phyloP scores from a whole-genome alignment of 1,140 invertebrate genomes.

The Harlomillsia oculata region DNA sequence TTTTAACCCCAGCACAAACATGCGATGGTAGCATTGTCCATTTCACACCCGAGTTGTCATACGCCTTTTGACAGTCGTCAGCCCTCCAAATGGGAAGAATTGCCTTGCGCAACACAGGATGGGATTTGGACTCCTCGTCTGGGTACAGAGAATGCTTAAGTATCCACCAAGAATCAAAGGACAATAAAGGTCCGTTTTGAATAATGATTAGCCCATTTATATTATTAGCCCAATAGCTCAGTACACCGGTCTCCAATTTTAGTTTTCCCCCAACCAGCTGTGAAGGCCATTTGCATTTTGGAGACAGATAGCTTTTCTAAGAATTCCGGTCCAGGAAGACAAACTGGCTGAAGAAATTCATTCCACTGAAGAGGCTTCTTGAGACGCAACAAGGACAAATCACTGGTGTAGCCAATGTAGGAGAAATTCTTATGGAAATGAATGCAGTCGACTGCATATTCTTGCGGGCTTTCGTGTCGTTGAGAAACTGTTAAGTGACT shows the following conservation, averaged over 20 bases:
- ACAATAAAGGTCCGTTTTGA: too few species aligned
- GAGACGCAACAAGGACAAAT: slow-evolving; percentile 43
- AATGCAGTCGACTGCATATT: background rate
- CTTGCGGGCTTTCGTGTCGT: too few species aligned
- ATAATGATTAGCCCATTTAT: too few species aligned
- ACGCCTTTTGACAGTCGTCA: background rate
- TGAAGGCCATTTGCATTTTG: background rate
- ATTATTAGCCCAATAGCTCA: too few species aligned
- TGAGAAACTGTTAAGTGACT: background rate
- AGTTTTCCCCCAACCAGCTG: slow-evolving; percentile 10
- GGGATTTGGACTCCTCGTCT: too few species aligned
- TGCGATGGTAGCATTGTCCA: background rate
- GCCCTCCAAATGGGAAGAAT: too few species aligned
- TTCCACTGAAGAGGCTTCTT: slow-evolving; percentile 39
- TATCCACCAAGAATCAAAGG: too few species aligned
- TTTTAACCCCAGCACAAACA: slow-evolving; percentile 2
- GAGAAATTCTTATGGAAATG: slow-evolving; percentile 1
- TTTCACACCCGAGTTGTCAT: background rate
- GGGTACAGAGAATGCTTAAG: too few species aligned
- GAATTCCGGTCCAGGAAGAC: slow-evolving; percentile 38
- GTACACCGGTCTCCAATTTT: too few species aligned
- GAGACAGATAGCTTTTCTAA: background rate
- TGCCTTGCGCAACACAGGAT: too few species aligned
- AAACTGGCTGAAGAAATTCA: slow-evolving; percentile 42
- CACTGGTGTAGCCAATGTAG: slow-evolving; percentile 37